Evolutionary conservation across 1,140 invertebrate genomes (phyloP), one percentile per base, ranked within the genome.

Genomic region (Aphelenchoides besseyi): DNA sequence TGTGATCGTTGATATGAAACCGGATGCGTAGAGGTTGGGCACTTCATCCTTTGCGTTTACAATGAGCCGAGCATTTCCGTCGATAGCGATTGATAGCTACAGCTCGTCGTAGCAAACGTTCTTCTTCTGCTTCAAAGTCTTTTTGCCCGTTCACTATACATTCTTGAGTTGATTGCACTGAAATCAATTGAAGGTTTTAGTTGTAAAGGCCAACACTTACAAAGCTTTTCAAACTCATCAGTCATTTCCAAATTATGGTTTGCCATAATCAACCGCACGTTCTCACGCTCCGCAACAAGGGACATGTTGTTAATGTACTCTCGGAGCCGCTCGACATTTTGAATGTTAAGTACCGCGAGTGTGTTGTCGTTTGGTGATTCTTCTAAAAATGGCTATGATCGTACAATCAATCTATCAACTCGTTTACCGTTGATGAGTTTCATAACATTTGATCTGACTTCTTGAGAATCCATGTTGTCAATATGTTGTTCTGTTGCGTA

Each of bases 231-330:
- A 23, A 59, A 8, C 18, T 59, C 26, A 12, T 59, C 18, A 8
- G 26, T 59, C 5, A 59, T 5, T 23, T 59, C 55, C 55, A 59
- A 33, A 33, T 59, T 33, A 33, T 29, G 23, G 55, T 59, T 59
- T 28, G 55, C 55, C 18, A 59, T 5, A 23, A 5, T 23, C 55
- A 59, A 23, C 5, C 55, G 55, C 5, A 33, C 55, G 5, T 33
- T 5, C 5, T 59, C 18, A 8, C 18, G 55, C 23, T 59, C 55
- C 5, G 26, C 32, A 28, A 59, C 23, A 28, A 8, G 5, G 5
- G 55, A 28, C 26, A 59, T 8, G 5, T 5, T 59, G 5, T 59
- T 5, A 33, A 59, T 59, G 55, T 59, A 59, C 26, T 28, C 18
- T 5, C 12, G 5, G 5, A 59, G 23, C 5, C 12, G 5, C 12